These are phyloP conservation scores for Hirtodrosophila duncani DNA, from an alignment of 2,888 invertebrate species.

Conservation along the genomic window DNA sequence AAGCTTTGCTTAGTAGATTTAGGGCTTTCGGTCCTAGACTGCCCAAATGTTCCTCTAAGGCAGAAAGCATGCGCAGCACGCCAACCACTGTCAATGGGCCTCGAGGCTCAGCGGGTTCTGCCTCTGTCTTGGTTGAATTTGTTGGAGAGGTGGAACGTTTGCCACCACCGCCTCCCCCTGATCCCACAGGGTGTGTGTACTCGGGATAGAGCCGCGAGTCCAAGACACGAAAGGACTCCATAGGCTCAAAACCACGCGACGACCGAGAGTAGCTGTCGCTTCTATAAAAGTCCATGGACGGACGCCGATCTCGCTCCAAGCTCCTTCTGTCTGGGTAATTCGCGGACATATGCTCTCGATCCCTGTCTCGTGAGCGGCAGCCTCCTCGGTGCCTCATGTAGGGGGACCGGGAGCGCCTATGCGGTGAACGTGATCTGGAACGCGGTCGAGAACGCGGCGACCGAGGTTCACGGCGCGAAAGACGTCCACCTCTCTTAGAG, in stretches of 20 bases:
- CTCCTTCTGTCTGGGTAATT: no score
- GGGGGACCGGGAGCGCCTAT: conserved; percentile 45
- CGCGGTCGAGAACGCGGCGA: conserved; percentile 26
- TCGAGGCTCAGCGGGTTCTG: conserved; percentile 76
- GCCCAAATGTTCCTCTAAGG: conserved; percentile 90
- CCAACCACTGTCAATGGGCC: conserved; percentile 81
- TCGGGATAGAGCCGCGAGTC: conserved; percentile 75
- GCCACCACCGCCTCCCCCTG: no score
- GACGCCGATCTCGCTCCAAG: no score
- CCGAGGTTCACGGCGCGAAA: conserved; percentile 18
- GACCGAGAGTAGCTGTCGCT: conserved; percentile 32
- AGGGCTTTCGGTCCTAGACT: conserved; percentile 89
- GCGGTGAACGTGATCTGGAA: conserved; percentile 37
- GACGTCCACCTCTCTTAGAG: conserved; percentile 36
- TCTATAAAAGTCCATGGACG: conserved; percentile 20
- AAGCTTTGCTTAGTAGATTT: conserved; percentile 86
- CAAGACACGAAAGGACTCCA: conserved; percentile 67
- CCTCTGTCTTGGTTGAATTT: conserved; percentile 35
- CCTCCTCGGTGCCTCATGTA: conserved; percentile 27
- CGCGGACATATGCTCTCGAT: background rate
- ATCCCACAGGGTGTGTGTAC: conserved; percentile 56
- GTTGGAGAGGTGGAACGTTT: conserved; percentile 25
- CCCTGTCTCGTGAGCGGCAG: background rate
- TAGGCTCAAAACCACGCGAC: conserved; percentile 36
- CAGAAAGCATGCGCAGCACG: conserved; percentile 86